Conservation (phyloP, 2,888 invertebrate genomes). For the Trissolcus japonicus region DNA sequence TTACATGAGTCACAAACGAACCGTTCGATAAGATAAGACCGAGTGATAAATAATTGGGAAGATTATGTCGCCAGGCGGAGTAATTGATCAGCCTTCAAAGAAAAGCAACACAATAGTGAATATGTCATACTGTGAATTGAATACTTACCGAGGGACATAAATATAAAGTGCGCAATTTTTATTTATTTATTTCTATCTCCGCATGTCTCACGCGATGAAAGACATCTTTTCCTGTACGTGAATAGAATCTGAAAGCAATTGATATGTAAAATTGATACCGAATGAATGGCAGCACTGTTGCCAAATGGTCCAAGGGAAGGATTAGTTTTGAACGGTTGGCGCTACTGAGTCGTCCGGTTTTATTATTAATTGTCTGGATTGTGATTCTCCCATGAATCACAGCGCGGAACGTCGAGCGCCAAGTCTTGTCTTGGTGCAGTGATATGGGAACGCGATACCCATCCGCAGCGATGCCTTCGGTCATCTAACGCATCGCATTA, state of each 20-base stretch:
- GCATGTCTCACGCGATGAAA: conserved; percentile 15
- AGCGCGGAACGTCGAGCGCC: conserved; percentile 22
- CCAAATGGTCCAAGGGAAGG: conserved; percentile 21
- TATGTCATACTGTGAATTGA: no score
- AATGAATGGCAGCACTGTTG: conserved; percentile 26
- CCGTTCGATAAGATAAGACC: conserved; percentile 12
- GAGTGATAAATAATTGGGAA: conserved; percentile 11
- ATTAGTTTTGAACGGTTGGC: background rate
- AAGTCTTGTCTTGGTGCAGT: conserved; percentile 33
- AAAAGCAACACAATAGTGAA: no score
- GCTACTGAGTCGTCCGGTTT: conserved; percentile 12
- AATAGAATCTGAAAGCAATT: conserved; percentile 26
- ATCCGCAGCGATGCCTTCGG: conserved; percentile 43
- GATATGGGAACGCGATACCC: conserved; percentile 49
- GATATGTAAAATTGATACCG: conserved; percentile 38
- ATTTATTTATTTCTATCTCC: no score
- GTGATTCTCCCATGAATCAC: conserved; percentile 46
- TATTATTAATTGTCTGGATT: conserved; percentile 26
- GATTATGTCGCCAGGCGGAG: conserved; percentile 3
- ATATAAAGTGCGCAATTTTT: background rate
- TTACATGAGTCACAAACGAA: conserved; percentile 1
- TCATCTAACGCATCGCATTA: conserved; percentile 48
- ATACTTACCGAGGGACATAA: background rate
- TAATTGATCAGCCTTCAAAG: conserved; percentile 7
- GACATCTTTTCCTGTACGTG: conserved; percentile 20